Evolutionary conservation across 1,140 invertebrate species (phyloP), one percentile per base, ranked within the genome.

Genomic region (Cryptotermes secundus): DNA sequence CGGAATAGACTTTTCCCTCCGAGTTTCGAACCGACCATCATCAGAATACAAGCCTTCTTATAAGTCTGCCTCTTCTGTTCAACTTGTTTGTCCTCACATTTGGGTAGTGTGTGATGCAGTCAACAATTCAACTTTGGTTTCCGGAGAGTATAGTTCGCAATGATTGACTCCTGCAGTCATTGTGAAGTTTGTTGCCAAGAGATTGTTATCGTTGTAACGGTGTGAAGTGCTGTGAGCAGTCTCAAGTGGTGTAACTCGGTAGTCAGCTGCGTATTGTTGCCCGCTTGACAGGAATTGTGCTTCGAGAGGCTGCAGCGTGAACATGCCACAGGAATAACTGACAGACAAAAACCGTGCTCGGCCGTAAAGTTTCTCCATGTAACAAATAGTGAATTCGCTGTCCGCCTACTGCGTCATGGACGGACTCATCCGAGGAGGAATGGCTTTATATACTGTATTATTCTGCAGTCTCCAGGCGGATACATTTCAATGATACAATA

Each of bases 181-280:
- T 72, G 59, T 31, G n/a, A 26, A 72, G 59, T 72, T 72, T 72
- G 59, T 72, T 72, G n/a, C n/a, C 9, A 12, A 3, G 45, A 3
- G 45, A 49, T 49, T 49, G 45, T 49, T 49, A 49, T 22, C 45
- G 3, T 49, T 49, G 4, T 49, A 19, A 31, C 26, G 59, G 26
- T 72, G 26, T 72, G 59, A 72, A 72, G 59, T 72, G 59, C n/a
- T 26, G 59, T 72, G 59, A 72, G 59, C 59, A n/a, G 4, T 72
- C 59, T 72, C 59, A 72, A 72, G 59, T 72, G 59, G 59, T 26
- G 59, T 72, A 72, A 72, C 59, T 72, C n/a, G 59, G 59, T 72
- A 72, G 59, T 72, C 26, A 10, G 59, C 26, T 31, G 1, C 59
- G 9, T 16, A n/a, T 31, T 72, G 59, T 72, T 72, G 31, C 26